These are phyloP conservation scores for Camelus bactrianus DNA, from an alignment of 2,113 vertebrate genomes.

Conservation along the genomic window DNA sequence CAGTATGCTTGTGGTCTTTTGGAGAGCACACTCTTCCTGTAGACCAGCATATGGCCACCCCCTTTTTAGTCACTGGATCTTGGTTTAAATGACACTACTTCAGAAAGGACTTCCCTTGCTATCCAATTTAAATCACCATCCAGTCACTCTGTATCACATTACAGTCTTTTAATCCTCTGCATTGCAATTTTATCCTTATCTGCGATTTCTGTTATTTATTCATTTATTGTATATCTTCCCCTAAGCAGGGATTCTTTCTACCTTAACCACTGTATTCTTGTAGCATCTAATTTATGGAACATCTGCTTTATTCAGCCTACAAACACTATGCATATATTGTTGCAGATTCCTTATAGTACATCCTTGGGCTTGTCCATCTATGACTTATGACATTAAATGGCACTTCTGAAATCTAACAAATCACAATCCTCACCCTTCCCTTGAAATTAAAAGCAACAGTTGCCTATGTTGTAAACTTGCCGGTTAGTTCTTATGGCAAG, in stretches of 20 bases:
- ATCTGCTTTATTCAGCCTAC: not conserved
- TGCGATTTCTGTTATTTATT: not conserved
- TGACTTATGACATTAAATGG: not conserved
- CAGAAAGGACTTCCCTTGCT: not conserved
- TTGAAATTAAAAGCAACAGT: not conserved
- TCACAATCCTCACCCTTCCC: not conserved
- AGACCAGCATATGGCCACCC: not conserved
- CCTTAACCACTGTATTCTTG: not conserved
- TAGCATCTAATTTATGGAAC: not conserved
- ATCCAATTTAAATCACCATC: not conserved
- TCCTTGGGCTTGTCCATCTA: not conserved
- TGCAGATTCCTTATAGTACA: not conserved
- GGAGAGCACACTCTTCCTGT: not conserved
- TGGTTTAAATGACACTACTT: not conserved
- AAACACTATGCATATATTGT: not conserved
- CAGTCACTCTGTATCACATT: not conserved
- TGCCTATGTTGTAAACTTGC: not conserved
- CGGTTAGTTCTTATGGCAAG: not conserved
- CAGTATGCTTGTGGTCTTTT: not conserved
- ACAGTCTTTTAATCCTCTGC: not conserved
- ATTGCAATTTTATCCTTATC: not conserved
- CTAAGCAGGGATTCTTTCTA: not conserved
- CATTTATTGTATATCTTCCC: not conserved
- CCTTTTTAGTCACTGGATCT: not conserved
- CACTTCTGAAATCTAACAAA: conserved; percentile 8